Evolutionary conservation across 1,140 invertebrate genomes (phyloP), one percentile per base, ranked within the genome.

Genomic region (Wiebesia pumilae): DNA sequence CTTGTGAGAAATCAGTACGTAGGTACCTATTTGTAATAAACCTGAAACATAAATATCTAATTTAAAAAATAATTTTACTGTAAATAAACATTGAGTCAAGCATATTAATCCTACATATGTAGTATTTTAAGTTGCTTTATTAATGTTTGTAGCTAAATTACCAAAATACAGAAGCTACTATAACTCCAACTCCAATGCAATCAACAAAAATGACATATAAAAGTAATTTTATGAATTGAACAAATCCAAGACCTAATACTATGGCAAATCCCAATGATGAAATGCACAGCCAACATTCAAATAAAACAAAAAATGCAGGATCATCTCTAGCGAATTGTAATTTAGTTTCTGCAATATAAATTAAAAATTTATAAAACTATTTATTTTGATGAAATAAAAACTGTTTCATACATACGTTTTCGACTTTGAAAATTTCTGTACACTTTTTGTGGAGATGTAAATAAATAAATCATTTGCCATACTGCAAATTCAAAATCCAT

Each of bases 401-500:
- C 30, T n/a, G 3, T 47, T 30, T 0, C 0, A 65, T 88, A 96
- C 96, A 95, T 95, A 99, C 98, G 97, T 96, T 99, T 99, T 94
- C 99, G 96, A 94, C 99, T 99, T 90, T 98, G 97, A 93, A 99
- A 99, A 94, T 99, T 99, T 93, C 98, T 96, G 91, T 99, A 99
- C 6, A 99, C 98, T 96, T 99, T 99, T 92, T 99, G 98, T 40
- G 99, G 99, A 0, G 98, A 95, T 83, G 97, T 95, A 93, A 99
- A 98, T 80, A 99, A 94, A 94, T 99, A 99, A 0, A 99, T 94
- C 98, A 99, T 99, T 96, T 99, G 99, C 99, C 99, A 99, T 21
- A 97, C 94, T 4, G 99, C 99, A 95, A 99, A 99, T 93, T 99
- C 98, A 95, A 99, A 99, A 93, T 99, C 99, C 99, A 99, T 99